Conservation (phyloP, 2,888 invertebrate genomes). For the Thereva nobilitata region DNA sequence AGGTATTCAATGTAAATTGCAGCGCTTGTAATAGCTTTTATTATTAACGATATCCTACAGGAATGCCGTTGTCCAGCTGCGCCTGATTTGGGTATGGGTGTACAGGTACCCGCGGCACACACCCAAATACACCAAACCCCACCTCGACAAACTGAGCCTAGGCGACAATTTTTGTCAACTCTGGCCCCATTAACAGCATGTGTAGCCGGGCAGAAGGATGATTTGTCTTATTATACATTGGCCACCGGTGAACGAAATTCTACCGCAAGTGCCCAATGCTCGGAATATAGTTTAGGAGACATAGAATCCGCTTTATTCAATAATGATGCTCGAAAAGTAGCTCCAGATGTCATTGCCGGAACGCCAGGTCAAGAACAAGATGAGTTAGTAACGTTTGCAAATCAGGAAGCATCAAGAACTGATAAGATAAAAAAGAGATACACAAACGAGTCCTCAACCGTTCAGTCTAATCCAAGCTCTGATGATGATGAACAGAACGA, state of each 20-base stretch:
- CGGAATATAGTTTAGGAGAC: constrained; percentile 68
- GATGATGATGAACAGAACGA: constrained; percentile 83
- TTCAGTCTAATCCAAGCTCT: constrained; percentile 51
- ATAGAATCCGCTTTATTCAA: constrained; percentile 66
- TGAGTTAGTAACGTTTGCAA: constrained; percentile 81
- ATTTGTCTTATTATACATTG: constrained; percentile 63
- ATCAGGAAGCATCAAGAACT: constrained; percentile 80
- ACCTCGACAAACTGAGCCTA: constrained; percentile 65
- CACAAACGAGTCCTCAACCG: constrained; percentile 61
- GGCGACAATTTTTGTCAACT: constrained; percentile 78
- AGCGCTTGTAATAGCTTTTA: background rate
- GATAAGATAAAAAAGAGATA: constrained; percentile 79
- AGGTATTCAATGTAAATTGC: constrained; percentile 47
- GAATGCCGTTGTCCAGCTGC: constrained; percentile 59
- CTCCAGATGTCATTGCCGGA: constrained; percentile 79
- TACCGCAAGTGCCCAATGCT: constrained; percentile 65
- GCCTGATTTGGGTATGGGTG: constrained; percentile 64
- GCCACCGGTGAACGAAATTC: constrained; percentile 65
- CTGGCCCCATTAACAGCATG: constrained; percentile 79
- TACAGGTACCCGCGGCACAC: constrained; percentile 58
- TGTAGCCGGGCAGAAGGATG: constrained; percentile 67
- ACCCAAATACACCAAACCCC: constrained; percentile 56
- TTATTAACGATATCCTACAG: constrained; percentile 42
- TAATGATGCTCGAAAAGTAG: constrained; percentile 61
- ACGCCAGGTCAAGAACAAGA: constrained; percentile 67